Base-by-base conservation (phyloP, 2,888 invertebrate species). In the Deilephila porcellus region DNA sequence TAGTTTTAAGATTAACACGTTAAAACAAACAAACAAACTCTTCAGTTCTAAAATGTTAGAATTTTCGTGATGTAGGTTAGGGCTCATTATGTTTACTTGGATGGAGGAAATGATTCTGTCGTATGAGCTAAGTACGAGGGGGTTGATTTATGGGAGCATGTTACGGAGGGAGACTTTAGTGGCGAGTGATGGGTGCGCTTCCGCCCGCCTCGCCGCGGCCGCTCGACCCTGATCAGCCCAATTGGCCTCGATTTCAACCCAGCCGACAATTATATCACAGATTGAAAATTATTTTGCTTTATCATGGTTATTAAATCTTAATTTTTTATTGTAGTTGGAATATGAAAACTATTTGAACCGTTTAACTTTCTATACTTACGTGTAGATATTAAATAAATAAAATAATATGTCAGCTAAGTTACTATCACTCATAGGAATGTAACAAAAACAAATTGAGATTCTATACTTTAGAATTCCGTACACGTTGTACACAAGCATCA, bases 91-190 rank as follows among this genome's bases (percentile, higher is more conserved):
- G 78, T 82, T 85, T 85, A 84, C 84, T 83, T 82, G 77, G 77
- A 78, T 76, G 79, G 76, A 77, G 82, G 82, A 84, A 84, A 85
- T 87, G 83, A 88, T 88, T 85, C 82, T 78, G 82, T 83, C 83
- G 80, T 83, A 82, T 81, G 77, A 82, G 78, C 77, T 81, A 82
- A 80, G 80, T 78, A 77, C 77, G 82, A 85, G 83, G 85, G 85
- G 71, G 56, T 84, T 89, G 90, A 90, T 89, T 90, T 90, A 90
- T 88, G 82, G 78, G 72, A 79, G 80, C 83, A 85, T 86, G 84
- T 90, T 88, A 88, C 85, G 83, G 82, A 84, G 77, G 78, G 81
- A 80, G 83, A 82, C 85, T 89, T 88, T 88, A 89, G 86, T 82
- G 83, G 82, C 79, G 82, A 86, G 81, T 86, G 85, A 71, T 73